These are phyloP conservation scores for Erpornis zantholeuca DNA, from an alignment of 2,113 vertebrate genomes.

Conservation along the genomic window DNA sequence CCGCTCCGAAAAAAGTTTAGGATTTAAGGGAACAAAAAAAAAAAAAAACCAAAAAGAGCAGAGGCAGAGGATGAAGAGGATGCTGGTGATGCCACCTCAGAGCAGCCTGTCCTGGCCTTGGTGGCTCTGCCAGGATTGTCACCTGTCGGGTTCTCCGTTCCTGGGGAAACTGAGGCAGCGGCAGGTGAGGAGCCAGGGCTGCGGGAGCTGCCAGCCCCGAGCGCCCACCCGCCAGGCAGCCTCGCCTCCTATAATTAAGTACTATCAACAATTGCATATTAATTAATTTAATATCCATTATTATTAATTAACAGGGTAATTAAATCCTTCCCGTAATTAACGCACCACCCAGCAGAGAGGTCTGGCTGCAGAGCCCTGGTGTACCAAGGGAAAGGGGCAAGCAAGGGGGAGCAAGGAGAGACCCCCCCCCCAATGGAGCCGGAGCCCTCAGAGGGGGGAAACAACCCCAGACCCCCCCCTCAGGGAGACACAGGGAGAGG, in stretches of 20 bases:
- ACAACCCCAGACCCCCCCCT: neutral
- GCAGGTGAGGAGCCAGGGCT: neutral
- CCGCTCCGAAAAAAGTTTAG: neutral
- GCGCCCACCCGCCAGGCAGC: neutral
- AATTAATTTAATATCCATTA: slow-evolving; percentile 60
- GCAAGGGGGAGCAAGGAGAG: accelerated
- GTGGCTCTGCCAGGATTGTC: neutral
- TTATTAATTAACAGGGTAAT: slow-evolving; percentile 51
- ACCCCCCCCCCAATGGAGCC: neutral
- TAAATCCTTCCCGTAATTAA: slow-evolving; percentile 44
- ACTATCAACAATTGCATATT: slow-evolving; percentile 48
- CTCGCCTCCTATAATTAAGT: neutral
- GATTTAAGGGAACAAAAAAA: neutral
- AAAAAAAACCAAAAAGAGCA: too few relatives aligned
- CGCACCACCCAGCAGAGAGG: neutral
- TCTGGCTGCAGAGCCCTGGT: neutral
- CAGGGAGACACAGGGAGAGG: neutral
- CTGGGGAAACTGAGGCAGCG: neutral
- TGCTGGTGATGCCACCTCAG: accelerated
- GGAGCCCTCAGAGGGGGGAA: neutral
- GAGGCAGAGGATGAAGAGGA: neutral
- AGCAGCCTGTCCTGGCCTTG: neutral
- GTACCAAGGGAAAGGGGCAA: neutral
- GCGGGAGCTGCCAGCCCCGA: neutral
- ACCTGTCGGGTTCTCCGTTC: accelerated